A percentile compares a stretch with the other conserved stretches of the same genome.
phyloP scores from a whole-genome alignment of 2,888 invertebrate genomes.

The Acronicta alni region DNA sequence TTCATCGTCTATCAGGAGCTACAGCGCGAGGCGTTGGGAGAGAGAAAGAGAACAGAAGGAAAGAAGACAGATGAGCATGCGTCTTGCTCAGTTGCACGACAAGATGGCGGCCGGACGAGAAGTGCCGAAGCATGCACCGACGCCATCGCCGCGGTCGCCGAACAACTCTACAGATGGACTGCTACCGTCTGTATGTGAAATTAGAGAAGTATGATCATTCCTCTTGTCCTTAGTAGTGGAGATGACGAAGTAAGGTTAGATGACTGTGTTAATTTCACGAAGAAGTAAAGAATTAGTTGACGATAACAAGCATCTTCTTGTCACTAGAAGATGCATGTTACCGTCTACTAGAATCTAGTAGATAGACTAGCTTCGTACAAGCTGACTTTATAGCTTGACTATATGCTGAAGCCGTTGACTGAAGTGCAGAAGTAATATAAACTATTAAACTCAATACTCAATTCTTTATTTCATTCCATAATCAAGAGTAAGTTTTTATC shows the following conservation, averaged over 20 bases:
- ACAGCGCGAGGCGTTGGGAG: constrained; percentile 94
- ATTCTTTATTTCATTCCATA: too few relatives aligned
- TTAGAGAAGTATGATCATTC: constrained; percentile 91
- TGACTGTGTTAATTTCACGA: constrained; percentile 30
- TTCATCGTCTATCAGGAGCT: constrained; percentile 94
- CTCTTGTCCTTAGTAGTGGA: constrained; percentile 64
- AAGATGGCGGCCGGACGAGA: constrained; percentile 88
- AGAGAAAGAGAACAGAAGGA: constrained; percentile 95
- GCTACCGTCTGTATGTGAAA: constrained; percentile 94
- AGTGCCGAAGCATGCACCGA: constrained; percentile 88
- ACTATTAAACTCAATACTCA: too few relatives aligned
- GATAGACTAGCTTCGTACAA: too few relatives aligned
- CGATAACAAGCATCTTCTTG: too few relatives aligned
- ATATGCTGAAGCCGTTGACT: too few relatives aligned
- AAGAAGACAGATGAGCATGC: constrained; percentile 93
- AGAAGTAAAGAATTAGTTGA: neutral
- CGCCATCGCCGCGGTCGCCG: constrained; percentile 94
- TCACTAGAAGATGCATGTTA: too few relatives aligned
- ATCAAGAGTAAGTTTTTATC: too few relatives aligned
- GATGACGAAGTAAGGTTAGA: constrained; percentile 33
- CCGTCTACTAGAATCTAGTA: too few relatives aligned
- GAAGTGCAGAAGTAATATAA: too few relatives aligned
- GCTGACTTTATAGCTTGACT: too few relatives aligned
- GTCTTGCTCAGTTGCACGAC: constrained; percentile 92
- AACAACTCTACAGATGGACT: constrained; percentile 94